Base-by-base conservation (phyloP, 2,888 invertebrate species). In the Leptodirus hochenwartii region DNA sequence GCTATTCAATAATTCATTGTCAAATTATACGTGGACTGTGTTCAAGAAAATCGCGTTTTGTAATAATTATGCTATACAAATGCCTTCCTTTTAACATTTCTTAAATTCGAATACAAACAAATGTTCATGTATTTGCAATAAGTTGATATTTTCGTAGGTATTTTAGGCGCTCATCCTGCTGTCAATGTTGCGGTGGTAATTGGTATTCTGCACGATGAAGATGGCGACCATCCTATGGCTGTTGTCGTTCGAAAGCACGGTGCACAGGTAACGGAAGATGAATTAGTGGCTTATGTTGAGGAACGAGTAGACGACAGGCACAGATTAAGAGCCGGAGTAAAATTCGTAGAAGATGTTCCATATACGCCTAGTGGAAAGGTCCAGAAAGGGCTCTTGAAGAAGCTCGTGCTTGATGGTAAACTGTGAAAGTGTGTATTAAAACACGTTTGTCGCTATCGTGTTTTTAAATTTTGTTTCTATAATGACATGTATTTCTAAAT, bases 151-250 rank as follows among this genome's bases (percentile, higher is more conserved):
- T n/a, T n/a, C n/a, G n/a, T n/a, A n/a, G n/a, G 32, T 2, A 35
- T 43, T 12, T 22, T 44, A 10, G 27, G 35, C n/a, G 22, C 17
- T 9, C 44, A 44, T 36, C 37, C 39, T 4, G 34, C 39, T 8
- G 40, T 44, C 4, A 32, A 38, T 12, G 12, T 85, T 42, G 80
- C 75, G 0, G 84, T 77, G 0, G 85, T 91, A 0, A 58, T 87
- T 34, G 85, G 84, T 1, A 51, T 78, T 14, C 70, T 73, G 1
- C 69, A 82, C 43, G 55, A 61, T 1, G 50, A 55, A n/a, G 62
- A 62, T 15, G 84, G 82, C 4, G 79, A 84, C 48, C 61, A 69
- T 16, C 81, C 82, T 0, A 63, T 64, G 41, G 80, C 75, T 1
- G 70, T 72, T 35, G 56, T 82, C 2, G 65, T 74, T 1, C 42